Percentiles rank a stretch among this genome's conserved stretches.
These are phyloP conservation scores for Butorides virescens DNA, from an alignment of 2,113 vertebrate genomes.

Conservation along the genomic window DNA sequence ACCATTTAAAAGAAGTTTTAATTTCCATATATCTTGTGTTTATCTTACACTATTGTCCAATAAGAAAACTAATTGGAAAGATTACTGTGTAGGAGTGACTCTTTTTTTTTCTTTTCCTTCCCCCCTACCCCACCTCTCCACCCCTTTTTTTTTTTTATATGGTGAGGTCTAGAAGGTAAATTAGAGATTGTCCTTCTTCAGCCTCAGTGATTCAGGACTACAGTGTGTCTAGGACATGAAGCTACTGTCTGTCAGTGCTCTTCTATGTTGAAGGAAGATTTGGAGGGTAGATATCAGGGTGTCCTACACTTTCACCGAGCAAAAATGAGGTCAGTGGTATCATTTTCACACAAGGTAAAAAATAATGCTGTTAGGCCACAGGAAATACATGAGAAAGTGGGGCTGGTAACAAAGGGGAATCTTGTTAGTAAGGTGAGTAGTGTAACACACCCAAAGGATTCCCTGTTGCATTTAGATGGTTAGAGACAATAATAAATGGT, in stretches of 20 bases:
- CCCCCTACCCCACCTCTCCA: no score
- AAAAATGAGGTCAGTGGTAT: neutral
- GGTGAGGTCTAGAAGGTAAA: neutral
- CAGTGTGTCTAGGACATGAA: neutral
- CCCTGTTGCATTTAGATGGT: neutral
- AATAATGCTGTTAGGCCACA: neutral
- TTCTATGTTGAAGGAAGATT: neutral
- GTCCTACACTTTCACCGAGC: neutral
- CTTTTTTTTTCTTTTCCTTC: no score
- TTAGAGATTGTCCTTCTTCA: neutral
- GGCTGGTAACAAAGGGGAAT: neutral
- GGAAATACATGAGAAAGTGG: neutral
- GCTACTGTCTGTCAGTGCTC: neutral
- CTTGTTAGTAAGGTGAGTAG: neutral
- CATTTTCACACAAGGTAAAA: neutral
- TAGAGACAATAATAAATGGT: neutral
- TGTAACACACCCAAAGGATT: neutral
- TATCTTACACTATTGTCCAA: neutral
- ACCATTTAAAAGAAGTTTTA: neutral
- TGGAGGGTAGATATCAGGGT: neutral
- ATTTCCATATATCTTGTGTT: neutral
- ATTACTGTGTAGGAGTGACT: neutral
- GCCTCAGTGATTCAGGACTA: neutral
- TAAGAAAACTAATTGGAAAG: neutral
- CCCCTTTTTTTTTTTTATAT: neutral